Percentiles rank a stretch among this genome's conserved stretches.
These are phyloP conservation scores for Mythimna impura DNA, from an alignment of 2,888 invertebrate genomes.

Conservation along the genomic window DNA sequence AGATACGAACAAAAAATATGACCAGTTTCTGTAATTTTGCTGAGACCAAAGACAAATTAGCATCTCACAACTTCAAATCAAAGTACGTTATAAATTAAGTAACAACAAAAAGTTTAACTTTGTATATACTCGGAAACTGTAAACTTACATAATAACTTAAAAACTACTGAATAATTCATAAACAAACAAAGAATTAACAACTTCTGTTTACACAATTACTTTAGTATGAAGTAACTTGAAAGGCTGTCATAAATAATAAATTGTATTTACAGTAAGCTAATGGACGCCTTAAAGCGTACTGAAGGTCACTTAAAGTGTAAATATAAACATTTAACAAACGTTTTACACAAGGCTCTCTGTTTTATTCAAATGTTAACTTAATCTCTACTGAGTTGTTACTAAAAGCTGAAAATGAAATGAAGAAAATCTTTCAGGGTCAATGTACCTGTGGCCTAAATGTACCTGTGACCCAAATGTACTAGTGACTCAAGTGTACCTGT, in stretches of 20 bases:
- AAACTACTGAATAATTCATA: not conserved
- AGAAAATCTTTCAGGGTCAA: too few relatives aligned
- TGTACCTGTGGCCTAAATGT: too few relatives aligned
- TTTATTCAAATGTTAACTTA: constrained; percentile 1
- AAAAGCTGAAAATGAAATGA: too few relatives aligned
- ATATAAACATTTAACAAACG: constrained; percentile 5
- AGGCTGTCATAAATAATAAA: constrained; percentile 8
- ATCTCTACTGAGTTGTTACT: not conserved
- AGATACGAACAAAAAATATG: not conserved
- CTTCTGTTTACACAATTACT: constrained; percentile 11
- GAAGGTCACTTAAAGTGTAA: not conserved
- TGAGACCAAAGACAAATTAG: not conserved
- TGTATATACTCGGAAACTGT: too few relatives aligned
- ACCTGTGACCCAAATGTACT: too few relatives aligned
- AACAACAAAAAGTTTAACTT: not conserved
- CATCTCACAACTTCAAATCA: not conserved
- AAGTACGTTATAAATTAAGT: not conserved
- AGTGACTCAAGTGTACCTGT: too few relatives aligned
- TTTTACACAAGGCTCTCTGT: constrained; percentile 4
- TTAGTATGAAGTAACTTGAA: not conserved
- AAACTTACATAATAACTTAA: not conserved
- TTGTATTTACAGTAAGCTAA: not conserved
- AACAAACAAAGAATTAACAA: not conserved
- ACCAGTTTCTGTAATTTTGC: not conserved
- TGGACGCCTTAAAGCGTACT: not conserved